Conservation (phyloP, 2,888 invertebrate genomes). For the Athripsodes cinereus region DNA sequence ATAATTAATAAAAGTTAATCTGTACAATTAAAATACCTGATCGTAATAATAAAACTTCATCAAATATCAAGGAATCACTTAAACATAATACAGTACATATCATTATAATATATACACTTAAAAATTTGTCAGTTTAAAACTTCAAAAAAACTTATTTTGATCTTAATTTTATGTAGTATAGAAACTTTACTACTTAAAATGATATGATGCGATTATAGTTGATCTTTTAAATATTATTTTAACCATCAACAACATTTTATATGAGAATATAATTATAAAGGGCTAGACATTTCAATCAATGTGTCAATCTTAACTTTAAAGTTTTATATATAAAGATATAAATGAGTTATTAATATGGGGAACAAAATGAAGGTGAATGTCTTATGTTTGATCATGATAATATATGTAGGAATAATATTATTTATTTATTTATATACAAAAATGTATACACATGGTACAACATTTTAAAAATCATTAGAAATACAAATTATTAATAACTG, state of each 20-base stretch:
- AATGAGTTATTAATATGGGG: neutral
- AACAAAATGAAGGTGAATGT: neutral
- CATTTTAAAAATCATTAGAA: too few relatives aligned
- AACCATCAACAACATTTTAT: slow-evolving; percentile 15
- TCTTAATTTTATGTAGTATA: slow-evolving; percentile 19
- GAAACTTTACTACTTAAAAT: slow-evolving; percentile 26
- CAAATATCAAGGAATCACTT: neutral
- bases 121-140: slow-evolving; percentile 1
- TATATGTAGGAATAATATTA: neutral
- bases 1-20: neutral
- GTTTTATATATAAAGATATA: neutral
- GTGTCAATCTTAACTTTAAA: neutral
- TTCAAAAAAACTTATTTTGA: slow-evolving; percentile 4
- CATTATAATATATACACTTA: slow-evolving; percentile 5
- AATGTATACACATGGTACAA: too few relatives aligned
- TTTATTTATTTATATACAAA: neutral
- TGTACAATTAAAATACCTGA: neutral
- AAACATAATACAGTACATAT: neutral
- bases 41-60: neutral
- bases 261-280: slow-evolving; percentile 2
- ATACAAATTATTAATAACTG: too few relatives aligned
- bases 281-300: neutral
- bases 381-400: neutral
- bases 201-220: slow-evolving; percentile 28
- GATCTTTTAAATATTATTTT: slow-evolving; percentile 15